Evolutionary conservation across 2,113 vertebrate genomes (phyloP).

Genomic region (Saccopteryx leptura): DNA sequence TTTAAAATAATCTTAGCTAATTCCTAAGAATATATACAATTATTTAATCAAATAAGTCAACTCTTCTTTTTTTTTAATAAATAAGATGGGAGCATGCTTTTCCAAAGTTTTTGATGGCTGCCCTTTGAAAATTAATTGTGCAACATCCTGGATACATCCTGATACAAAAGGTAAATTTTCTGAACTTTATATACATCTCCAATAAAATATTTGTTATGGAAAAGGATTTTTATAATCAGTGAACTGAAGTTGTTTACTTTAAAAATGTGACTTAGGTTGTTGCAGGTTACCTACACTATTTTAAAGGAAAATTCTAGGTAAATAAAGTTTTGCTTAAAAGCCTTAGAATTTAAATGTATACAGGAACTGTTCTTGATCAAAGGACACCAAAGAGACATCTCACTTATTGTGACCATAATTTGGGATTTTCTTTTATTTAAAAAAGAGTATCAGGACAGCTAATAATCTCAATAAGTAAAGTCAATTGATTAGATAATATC

Average conservation of each 20-base stretch:
- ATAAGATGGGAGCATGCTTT: constrained; percentile 99
- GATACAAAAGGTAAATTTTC: constrained; percentile 95
- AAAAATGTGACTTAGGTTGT: constrained; percentile 1
- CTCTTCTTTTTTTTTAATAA: constrained; percentile 71
- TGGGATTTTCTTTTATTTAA: constrained; percentile 1
- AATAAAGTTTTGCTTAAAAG: constrained; percentile 28
- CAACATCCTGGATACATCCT: constrained; percentile 99
- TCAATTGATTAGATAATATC: not conserved
- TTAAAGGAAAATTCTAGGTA: not conserved
- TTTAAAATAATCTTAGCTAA: constrained; percentile 54
- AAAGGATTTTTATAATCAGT: constrained; percentile 34
- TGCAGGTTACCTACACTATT: no score
- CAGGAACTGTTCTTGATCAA: constrained; percentile 10
- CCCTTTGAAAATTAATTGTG: constrained; percentile 99
- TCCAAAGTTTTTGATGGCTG: constrained; percentile 99
- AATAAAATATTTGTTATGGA: constrained; percentile 35
- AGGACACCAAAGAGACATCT: not conserved
- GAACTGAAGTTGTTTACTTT: constrained; percentile 42
- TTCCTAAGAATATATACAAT: constrained; percentile 63
- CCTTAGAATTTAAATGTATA: constrained; percentile 37
- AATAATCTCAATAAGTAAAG: not conserved
- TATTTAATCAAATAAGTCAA: constrained; percentile 59
- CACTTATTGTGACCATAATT: not conserved
- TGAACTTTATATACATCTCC: not conserved
- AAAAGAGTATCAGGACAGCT: not conserved